A percentile compares a stretch with the other conserved stretches of the same genome.
Conservation (phyloP, 2,797 vertebrate genomes). For the Spea hammondii region DNA sequence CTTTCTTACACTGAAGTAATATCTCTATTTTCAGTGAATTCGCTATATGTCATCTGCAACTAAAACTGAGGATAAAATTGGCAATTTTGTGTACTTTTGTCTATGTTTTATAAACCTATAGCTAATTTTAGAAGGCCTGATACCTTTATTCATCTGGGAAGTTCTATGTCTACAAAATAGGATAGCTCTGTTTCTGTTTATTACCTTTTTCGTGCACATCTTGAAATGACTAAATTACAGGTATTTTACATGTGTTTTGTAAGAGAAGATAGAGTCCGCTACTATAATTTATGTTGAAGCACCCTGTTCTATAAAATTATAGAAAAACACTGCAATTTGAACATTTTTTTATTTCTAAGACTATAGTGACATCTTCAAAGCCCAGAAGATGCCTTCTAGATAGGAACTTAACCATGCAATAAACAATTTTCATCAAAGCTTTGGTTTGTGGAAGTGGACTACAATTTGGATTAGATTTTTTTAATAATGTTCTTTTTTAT, state of each 20-base stretch:
- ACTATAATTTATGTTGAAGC: constrained; percentile 90
- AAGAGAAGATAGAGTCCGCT: constrained; percentile 77
- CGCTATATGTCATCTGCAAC: constrained; percentile 66
- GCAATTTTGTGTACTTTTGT: constrained; percentile 72
- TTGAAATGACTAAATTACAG: constrained; percentile 78
- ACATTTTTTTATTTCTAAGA: constrained; percentile 74
- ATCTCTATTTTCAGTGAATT: constrained; percentile 13
- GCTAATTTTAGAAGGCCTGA: constrained; percentile 62
- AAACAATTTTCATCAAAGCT: constrained; percentile 81
- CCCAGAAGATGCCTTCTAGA: constrained; percentile 76
- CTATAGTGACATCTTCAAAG: constrained; percentile 87
- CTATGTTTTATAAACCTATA: constrained; percentile 58
- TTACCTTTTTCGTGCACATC: constrained; percentile 70
- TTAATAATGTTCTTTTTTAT: constrained; percentile 72
- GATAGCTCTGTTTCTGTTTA: constrained; percentile 69
- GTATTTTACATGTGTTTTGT: constrained; percentile 83
- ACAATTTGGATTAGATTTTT: constrained; percentile 71
- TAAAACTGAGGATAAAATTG: constrained; percentile 70
- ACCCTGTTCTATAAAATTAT: constrained; percentile 83
- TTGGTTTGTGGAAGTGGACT: constrained; percentile 64
- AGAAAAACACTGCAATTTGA: constrained; percentile 96
- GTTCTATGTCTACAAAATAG: constrained; percentile 69
- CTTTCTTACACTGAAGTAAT: constrained; percentile 5
- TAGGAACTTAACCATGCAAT: constrained; percentile 75
- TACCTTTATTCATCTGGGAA: constrained; percentile 67